Base-by-base conservation (phyloP, 2,888 invertebrate genomes). In the Crematogaster levior region DNA sequence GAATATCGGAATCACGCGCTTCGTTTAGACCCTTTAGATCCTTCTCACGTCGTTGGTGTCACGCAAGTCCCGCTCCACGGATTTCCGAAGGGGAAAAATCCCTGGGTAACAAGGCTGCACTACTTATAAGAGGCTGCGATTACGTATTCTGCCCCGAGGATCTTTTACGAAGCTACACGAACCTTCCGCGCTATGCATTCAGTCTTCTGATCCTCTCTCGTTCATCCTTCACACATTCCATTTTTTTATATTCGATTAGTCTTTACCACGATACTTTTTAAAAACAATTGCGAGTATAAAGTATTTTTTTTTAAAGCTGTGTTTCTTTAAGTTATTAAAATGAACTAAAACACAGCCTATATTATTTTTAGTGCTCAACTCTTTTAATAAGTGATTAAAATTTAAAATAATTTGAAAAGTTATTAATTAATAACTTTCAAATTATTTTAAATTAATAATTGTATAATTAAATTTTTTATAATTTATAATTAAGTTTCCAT, bases 71-170 rank as follows among this genome's bases (percentile, higher is more conserved):
- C 82, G 83, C 68, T 79, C 81, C 75, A 77, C 81, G 89, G 84
- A 89, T 88, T 80, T 63, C 81, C 53, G 30, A 79, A 68, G 48
- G 82, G 68, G 88, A 81, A 89, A 82, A 89, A 89, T 88, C 88
- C 80, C 56, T 72, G 43, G 58, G 56, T 60, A 65, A 79, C 51
- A 81, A 83, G 51, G 43, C 72, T 85, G 83, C 81, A 27, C 81
- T 61, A 72, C 81, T 82, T 87, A 68, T 75, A 43, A 75, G 70
- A 79, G 46, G 74, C 72, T 68, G 60, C 83, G 88, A 88, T 88
- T 88, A 90, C 88, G 90, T 90, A 89, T 89, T 90, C 88, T 72
- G 58, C 82, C 46, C 88, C 40, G 81, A 66, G 72, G 60, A 58
- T 63, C 63, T 60, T 82, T 74, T 73, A 74, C 80, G 66, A 61